These are phyloP conservation scores for Cyphomyrus discorhynchus DNA, from an alignment of 2,113 vertebrate species.

Conservation along the genomic window DNA sequence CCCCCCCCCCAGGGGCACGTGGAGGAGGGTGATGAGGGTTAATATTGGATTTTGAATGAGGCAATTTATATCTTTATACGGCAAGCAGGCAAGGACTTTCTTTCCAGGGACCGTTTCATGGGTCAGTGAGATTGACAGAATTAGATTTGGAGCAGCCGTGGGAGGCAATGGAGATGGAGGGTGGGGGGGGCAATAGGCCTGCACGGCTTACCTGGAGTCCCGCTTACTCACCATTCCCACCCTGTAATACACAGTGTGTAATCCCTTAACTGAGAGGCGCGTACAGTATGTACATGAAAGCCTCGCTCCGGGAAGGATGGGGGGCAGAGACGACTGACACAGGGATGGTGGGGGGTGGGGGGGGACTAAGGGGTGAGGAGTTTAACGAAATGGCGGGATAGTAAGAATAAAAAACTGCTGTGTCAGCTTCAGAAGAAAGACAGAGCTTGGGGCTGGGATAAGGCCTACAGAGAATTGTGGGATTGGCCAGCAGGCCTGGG, in stretches of 20 bases:
- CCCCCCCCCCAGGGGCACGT: constrained; percentile 20
- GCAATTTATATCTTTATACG: constrained; percentile 56
- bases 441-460: background rate
- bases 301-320: background rate
- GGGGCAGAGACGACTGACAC: background rate
- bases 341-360: background rate
- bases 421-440: background rate
- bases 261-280: background rate
- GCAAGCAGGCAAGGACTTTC: constrained; percentile 40
- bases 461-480: background rate
- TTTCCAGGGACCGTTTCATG: constrained; percentile 55
- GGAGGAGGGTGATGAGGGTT: constrained; percentile 36
- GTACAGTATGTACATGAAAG: background rate
- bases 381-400: background rate
- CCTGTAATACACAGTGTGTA: background rate
- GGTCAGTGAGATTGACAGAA: constrained; percentile 60
- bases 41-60: constrained; percentile 52
- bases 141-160: constrained; percentile 52
- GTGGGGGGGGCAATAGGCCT: background rate
- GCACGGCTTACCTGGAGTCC: background rate
- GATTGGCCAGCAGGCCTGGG: background rate
- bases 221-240: background rate
- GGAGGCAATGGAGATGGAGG: background rate
- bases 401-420: background rate
- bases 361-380: background rate